A percentile compares a stretch with the other conserved stretches of the same genome.
These are phyloP conservation scores for Lonchura striata DNA, from an alignment of 2,113 vertebrate genomes.

Conservation along the genomic window DNA sequence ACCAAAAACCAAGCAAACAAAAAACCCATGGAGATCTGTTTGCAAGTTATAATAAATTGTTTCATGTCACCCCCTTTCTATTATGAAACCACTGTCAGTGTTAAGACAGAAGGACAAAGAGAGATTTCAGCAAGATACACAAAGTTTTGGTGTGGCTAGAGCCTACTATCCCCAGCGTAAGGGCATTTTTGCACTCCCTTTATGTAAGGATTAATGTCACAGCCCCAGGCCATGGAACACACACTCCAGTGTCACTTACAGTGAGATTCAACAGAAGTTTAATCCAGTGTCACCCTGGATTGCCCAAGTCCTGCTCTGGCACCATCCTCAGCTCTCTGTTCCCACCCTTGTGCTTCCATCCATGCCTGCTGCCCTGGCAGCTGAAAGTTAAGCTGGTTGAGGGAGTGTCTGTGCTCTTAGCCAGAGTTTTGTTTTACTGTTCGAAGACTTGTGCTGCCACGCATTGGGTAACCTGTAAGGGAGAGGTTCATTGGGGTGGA, in stretches of 20 bases:
- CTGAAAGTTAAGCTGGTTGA: background rate
- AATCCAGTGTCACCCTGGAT: background rate
- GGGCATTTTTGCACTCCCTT: background rate
- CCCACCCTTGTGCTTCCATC: background rate
- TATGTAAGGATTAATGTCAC: background rate
- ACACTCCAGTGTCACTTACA: background rate
- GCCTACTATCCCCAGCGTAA: background rate
- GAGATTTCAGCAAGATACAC: background rate
- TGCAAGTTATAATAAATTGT: background rate
- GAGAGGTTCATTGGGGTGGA: background rate
- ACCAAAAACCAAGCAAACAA: background rate
- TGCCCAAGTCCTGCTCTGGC: background rate
- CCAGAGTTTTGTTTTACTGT: background rate
- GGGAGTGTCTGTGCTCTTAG: background rate
- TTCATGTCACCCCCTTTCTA: background rate
- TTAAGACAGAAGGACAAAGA: background rate
- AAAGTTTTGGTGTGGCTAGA: background rate
- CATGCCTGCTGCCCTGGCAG: accelerated
- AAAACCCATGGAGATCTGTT: background rate
- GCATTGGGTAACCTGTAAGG: accelerated
- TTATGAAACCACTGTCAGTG: background rate
- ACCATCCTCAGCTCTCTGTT: accelerated
- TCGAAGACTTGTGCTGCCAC: background rate
- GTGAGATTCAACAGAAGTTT: background rate
- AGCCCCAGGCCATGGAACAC: background rate